A percentile compares a stretch with the other conserved stretches of the same genome.
phyloP scores from a whole-genome alignment of 2,113 vertebrate genomes.

The Eolophus roseicapilla region DNA sequence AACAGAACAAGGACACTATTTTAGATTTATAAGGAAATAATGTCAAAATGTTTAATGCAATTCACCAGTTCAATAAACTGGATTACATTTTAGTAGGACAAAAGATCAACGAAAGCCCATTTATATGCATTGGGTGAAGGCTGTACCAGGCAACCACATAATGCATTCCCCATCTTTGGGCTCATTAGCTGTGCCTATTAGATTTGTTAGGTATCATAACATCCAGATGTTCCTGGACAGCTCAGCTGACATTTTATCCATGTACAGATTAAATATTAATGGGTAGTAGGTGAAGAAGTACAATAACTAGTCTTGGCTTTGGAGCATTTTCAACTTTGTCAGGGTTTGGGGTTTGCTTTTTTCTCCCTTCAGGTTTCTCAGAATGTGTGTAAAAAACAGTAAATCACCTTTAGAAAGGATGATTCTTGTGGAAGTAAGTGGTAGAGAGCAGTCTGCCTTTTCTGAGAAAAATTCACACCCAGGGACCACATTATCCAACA shows the following conservation, averaged over 20 bases:
- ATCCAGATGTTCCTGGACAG: constrained; percentile 74
- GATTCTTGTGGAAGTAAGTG: not conserved
- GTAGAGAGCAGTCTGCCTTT: not conserved
- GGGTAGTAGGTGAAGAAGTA: constrained; percentile 31
- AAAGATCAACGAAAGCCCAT: constrained; percentile 74
- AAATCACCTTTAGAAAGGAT: not conserved
- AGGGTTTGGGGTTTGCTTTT: not conserved
- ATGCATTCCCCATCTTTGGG: constrained; percentile 64
- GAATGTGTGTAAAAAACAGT: not conserved
- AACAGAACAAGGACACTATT: constrained; percentile 68
- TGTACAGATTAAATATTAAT: constrained; percentile 62
- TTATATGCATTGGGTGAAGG: constrained; percentile 76
- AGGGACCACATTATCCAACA: not conserved
- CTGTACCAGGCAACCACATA: constrained; percentile 68
- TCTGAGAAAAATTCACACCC: not conserved
- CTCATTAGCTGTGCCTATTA: constrained; percentile 72
- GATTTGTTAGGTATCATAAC: constrained; percentile 67
- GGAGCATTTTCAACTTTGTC: not conserved
- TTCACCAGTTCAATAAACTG: constrained; percentile 77
- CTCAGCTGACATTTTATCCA: constrained; percentile 57
- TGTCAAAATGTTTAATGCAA: constrained; percentile 76
- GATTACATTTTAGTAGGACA: constrained; percentile 75
- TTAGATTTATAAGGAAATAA: constrained; percentile 75
- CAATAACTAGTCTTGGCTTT: not conserved
- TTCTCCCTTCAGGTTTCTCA: not conserved